phyloP scores from a whole-genome alignment of 2,888 invertebrate species.

The Rapana venosa region DNA sequence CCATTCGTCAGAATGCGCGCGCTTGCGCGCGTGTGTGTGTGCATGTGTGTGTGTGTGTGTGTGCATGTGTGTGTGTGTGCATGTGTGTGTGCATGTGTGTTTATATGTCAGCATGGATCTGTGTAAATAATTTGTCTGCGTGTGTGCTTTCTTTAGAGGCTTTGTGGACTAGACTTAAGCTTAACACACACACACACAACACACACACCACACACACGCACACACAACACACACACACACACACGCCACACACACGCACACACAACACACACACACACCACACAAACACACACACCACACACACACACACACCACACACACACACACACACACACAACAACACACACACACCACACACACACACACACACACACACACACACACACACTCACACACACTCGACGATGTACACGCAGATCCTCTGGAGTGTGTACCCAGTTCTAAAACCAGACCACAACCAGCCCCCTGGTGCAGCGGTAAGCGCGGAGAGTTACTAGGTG shows the following conservation, averaged over 20 bases:
- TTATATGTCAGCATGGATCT: not conserved
- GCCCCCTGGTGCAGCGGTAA: too few species aligned
- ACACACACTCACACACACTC: not conserved
- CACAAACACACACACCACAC: not conserved
- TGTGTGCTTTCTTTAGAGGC: too few species aligned
- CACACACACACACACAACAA: not conserved
- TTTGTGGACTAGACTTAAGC: too few species aligned
- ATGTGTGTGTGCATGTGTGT: not conserved
- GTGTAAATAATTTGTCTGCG: too few species aligned
- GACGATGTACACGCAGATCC: too few species aligned
- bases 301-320: not conserved
- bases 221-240: slow-evolving; percentile 1
- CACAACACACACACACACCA: not conserved
- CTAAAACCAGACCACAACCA: too few species aligned
- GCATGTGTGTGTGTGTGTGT: not conserved
- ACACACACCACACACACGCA: too few species aligned
- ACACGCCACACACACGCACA: not conserved
- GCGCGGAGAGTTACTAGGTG: too few species aligned
- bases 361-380: not conserved
- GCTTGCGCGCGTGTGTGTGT: not conserved
- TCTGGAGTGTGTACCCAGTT: too few species aligned
- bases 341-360: slow-evolving; percentile 1
- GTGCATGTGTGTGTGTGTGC: not conserved
- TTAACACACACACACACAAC: too few species aligned
- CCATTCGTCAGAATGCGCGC: not conserved